Conservation (phyloP, 1,140 invertebrate species). For the Mactra quadrangularis region DNA sequence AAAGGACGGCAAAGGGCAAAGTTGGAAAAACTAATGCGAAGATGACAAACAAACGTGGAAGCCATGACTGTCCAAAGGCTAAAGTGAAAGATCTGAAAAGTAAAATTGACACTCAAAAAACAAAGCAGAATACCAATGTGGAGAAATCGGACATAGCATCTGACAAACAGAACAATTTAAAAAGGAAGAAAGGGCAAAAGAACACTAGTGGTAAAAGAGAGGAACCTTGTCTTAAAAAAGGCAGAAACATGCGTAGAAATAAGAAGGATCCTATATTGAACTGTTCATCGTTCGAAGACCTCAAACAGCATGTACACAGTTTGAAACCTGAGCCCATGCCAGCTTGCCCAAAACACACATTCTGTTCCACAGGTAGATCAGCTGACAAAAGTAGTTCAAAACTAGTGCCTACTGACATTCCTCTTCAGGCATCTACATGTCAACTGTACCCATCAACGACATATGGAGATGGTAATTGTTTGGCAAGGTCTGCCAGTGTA, state of each 20-base stretch:
- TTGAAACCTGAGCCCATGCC: no score
- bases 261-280: no score
- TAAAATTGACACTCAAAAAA: not conserved
- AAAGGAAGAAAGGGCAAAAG: not conserved
- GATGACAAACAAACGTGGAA: not conserved
- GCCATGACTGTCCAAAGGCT: conserved; percentile 4
- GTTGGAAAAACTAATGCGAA: conserved; percentile 6
- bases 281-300: no score
- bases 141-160: not conserved
- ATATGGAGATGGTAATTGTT: conserved; percentile 43
- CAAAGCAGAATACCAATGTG: not conserved
- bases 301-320: no score
- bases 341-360: conserved; percentile 4
- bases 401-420: conserved; percentile 10
- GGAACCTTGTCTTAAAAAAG: not conserved
- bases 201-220: not conserved
- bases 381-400: not conserved
- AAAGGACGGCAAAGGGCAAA: not conserved
- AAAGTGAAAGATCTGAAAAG: not conserved
- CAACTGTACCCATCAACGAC: not conserved
- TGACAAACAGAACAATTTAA: not conserved
- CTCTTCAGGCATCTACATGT: no score
- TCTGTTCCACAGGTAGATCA: not conserved
- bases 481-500: conserved; percentile 23
- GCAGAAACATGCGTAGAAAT: no score